Conservation (phyloP, 2,888 invertebrate genomes). For the Caenorhabditis sp. region DNA sequence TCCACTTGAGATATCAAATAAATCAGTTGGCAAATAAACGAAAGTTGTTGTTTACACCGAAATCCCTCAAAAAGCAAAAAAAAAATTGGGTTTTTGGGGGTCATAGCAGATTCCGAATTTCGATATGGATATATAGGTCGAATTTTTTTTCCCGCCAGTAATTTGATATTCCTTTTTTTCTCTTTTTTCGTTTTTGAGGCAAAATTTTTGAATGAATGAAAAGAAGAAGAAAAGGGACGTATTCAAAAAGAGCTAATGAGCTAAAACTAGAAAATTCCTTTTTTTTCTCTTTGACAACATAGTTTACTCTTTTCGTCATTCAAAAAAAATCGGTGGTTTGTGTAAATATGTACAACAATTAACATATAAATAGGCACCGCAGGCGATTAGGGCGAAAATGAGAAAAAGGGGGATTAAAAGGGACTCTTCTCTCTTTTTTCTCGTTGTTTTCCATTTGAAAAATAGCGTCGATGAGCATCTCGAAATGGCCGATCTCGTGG, state of each 20-base stretch:
- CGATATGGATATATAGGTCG: not conserved
- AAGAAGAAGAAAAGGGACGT: constrained; percentile 10
- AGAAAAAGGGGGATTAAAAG: constrained; percentile 7
- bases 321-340: not conserved
- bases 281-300: too few relatives aligned
- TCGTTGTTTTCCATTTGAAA: not conserved
- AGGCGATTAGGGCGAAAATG: constrained; percentile 9
- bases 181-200: not conserved
- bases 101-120: not conserved
- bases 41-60: not conserved
- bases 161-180: constrained; percentile 24
- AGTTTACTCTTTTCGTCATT: too few relatives aligned
- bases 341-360: constrained; percentile 15
- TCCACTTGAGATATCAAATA: constrained; percentile 1
- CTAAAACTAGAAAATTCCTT: not conserved
- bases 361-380: constrained; percentile 22
- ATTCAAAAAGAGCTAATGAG: constrained; percentile 40
- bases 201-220: not conserved
- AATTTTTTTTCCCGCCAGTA: constrained; percentile 22
- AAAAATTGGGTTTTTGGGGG: not conserved
- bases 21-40: constrained; percentile 1
- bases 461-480: not conserved
- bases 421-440: not conserved
- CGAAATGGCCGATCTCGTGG: constrained; percentile 22
- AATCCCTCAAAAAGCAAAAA: not conserved